Base-by-base conservation (phyloP, 2,113 vertebrate genomes). In the Phaethon lepturus region DNA sequence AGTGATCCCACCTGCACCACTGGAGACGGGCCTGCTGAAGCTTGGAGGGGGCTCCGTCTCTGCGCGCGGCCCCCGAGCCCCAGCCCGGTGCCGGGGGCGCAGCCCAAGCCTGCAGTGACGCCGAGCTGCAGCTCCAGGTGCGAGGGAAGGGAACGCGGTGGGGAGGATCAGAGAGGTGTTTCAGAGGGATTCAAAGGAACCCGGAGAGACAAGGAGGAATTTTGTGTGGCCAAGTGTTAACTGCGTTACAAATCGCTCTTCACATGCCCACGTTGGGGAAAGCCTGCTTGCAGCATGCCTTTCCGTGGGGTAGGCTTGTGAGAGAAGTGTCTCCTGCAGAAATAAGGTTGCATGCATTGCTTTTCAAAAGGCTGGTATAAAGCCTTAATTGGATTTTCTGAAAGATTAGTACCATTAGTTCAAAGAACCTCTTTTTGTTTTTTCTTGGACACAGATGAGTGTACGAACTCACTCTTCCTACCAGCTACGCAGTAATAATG, bases 1-100 rank as follows among this genome's bases (percentile, higher is more conserved):
- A 6, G 60, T 0, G 0, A 23, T 63, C n/a, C 63, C 45, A 5
- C 31, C 24, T 7, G 45, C 6, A 1, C 4, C 9, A 1, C 79
- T 8, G 18, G 25, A 13, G n/a, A 33, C 0, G 1, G 29, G 33
- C 58, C 20, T 2, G 2, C 59, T 11, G 24, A 7, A 6, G 58
- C 20, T 31, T 2, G 0, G 7, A 2, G 15, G 1, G 26, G 47
- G n/a, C 17, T 67, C 19, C 17, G 49, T 13, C 42, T 3, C 24
- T 4, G 20, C 6, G 0, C 3, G 8, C 7, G 8, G 35, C 26
- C 59, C 52, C 18, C 60, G 6, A 40, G n/a, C 63, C 24, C 25
- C 63, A 33, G n/a, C 12, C 47, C 2, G 1, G 13, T 17, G 50
- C 45, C 16, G 3, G 6, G 2, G 19, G 7, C 9, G 6, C 31